Evolutionary conservation across 53 echinoderm and acorn worm genomes (phyloP).

Genomic region (Antedon mediterranea): DNA sequence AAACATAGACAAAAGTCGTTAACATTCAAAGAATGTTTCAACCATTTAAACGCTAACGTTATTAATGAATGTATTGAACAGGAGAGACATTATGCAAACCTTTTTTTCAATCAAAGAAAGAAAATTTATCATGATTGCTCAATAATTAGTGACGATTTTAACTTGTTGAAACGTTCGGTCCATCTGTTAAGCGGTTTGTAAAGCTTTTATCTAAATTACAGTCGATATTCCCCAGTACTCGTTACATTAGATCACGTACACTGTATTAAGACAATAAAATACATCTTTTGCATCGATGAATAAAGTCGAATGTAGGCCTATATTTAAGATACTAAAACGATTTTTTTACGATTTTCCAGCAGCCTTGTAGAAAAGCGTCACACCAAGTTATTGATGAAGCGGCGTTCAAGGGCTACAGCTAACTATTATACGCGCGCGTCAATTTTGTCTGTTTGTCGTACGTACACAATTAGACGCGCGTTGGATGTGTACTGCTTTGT

Average conservation of each 20-base stretch:
- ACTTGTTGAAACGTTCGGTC: not conserved
- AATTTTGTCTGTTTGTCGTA: no score
- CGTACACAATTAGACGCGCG: no score
- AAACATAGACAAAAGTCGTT: not conserved
- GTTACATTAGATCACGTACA: not conserved
- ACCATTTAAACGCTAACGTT: no score
- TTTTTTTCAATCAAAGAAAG: not conserved
- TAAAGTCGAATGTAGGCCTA: not conserved
- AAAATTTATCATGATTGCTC: not conserved
- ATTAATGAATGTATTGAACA: no score
- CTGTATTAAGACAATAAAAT: not conserved
- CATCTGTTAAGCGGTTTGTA: not conserved
- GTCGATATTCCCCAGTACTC: not conserved
- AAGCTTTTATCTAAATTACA: not conserved
- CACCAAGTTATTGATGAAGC: no score
- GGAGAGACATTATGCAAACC: not conserved
- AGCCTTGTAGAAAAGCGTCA: no score
- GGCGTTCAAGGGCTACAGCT: no score
- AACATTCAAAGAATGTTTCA: no score
- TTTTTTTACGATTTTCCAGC: no score
- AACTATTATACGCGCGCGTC: no score
- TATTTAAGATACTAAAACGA: no score
- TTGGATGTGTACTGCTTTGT: no score
- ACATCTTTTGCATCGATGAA: not conserved
- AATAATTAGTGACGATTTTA: not conserved